phyloP scores from a whole-genome alignment of 2,797 vertebrate species.

The Coranthus polyacanthus region DNA sequence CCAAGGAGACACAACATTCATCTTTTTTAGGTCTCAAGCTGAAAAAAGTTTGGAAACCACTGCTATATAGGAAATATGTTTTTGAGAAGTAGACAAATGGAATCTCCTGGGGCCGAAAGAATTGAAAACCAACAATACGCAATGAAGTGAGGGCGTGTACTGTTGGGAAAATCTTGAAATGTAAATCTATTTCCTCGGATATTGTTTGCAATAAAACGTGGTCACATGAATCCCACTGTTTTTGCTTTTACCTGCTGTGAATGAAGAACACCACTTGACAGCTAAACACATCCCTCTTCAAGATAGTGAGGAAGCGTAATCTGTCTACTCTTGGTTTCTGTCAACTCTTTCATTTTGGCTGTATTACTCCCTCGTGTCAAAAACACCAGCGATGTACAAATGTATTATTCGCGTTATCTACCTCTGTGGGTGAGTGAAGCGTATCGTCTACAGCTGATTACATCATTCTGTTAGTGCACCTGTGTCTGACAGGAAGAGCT shows the following conservation, averaged over 20 bases:
- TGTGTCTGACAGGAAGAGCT: slow-evolving; percentile 53
- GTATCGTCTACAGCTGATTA: slow-evolving; percentile 58
- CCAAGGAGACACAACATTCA: no score
- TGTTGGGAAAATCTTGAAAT: no score
- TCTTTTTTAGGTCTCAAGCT: no score
- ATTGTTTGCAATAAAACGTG: neutral
- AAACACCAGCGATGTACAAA: slow-evolving; percentile 47
- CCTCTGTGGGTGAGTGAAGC: slow-evolving; percentile 23
- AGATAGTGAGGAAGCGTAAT: slow-evolving; percentile 24
- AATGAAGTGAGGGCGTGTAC: no score
- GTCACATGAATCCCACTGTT: neutral
- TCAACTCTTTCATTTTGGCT: slow-evolving; percentile 38
- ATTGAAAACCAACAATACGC: no score
- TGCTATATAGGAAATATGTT: no score
- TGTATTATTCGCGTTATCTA: slow-evolving; percentile 48
- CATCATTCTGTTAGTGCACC: slow-evolving; percentile 53
- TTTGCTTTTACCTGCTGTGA: slow-evolving; percentile 4
- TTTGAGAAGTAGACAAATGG: no score
- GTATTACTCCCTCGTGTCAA: slow-evolving; percentile 48
- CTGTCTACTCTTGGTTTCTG: slow-evolving; percentile 28
- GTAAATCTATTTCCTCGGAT: neutral
- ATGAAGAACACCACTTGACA: slow-evolving; percentile 31
- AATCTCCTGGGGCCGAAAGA: no score
- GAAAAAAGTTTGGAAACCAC: no score
- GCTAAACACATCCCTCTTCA: slow-evolving; percentile 25